Conservation (phyloP, 2,113 vertebrate genomes). For the Oxyura jamaicensis region DNA sequence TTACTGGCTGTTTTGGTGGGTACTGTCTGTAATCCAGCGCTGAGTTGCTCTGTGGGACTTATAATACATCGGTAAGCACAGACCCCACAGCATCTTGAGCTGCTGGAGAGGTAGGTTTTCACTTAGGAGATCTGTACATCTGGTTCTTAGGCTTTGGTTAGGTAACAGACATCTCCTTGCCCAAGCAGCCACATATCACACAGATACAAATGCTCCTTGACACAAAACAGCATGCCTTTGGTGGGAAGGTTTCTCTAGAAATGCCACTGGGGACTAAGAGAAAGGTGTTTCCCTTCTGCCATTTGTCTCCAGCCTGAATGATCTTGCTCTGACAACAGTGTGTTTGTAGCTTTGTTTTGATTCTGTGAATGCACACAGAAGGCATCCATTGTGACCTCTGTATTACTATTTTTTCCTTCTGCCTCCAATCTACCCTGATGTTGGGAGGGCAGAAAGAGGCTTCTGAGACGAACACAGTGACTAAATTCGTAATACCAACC, state of each 20-base stretch:
- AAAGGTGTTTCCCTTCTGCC: background rate
- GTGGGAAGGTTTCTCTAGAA: slow-evolving; percentile 32
- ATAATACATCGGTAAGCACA: background rate
- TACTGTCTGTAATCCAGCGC: background rate
- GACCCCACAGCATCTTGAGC: fast-evolving
- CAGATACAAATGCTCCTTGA: background rate
- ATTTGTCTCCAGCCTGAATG: background rate
- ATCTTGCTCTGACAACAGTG: background rate
- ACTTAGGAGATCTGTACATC: background rate
- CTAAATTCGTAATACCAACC: background rate
- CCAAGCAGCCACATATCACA: background rate
- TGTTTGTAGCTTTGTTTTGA: background rate
- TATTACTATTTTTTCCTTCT: background rate
- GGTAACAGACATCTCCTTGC: background rate
- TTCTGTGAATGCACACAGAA: background rate
- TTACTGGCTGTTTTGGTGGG: background rate
- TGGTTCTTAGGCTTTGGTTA: background rate
- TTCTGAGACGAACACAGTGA: background rate
- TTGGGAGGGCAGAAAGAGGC: background rate
- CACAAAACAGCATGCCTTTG: background rate
- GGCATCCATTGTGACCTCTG: background rate
- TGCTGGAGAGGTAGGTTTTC: background rate
- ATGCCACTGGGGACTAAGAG: background rate
- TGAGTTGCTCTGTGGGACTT: background rate
- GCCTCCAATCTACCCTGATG: background rate